Conservation (phyloP, 2,113 vertebrate genomes). For the Bothrops jararaca region DNA sequence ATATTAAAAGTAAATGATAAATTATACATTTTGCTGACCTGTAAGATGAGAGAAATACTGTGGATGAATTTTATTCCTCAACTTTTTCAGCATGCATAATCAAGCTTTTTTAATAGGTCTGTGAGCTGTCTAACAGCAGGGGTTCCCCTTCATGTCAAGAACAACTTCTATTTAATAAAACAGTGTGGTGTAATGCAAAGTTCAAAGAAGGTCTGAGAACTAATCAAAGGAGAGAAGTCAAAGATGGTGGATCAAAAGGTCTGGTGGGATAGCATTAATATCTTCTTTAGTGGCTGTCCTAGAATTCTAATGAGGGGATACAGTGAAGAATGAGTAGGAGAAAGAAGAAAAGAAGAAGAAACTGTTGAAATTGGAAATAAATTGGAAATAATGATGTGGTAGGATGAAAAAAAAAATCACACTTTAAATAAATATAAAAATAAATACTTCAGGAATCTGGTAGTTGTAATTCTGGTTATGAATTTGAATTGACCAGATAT, state of each 20-base stretch:
- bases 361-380: background rate
- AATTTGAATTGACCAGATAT: background rate
- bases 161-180: constrained; percentile 46
- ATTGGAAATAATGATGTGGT: background rate
- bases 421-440: background rate
- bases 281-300: constrained; percentile 18
- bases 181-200: constrained; percentile 6
- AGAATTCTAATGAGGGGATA: background rate
- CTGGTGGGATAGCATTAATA: constrained; percentile 14
- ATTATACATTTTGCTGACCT: constrained; percentile 8
- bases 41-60: constrained; percentile 21
- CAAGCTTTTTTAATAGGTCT: constrained; percentile 33
- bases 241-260: constrained; percentile 36
- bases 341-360: background rate
- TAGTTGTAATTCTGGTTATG: background rate
- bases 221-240: constrained; percentile 41
- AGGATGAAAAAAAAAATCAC: background rate
- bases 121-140: constrained; percentile 36
- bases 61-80: constrained; percentile 21
- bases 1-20: background rate
- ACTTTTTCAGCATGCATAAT: constrained; percentile 37
- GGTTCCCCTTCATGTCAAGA: constrained; percentile 35
- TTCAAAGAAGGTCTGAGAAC: constrained; percentile 22
- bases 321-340: background rate
- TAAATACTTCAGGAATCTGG: background rate